Base-by-base conservation (phyloP, 2,888 invertebrate species). In the Nymphalis polychloros region DNA sequence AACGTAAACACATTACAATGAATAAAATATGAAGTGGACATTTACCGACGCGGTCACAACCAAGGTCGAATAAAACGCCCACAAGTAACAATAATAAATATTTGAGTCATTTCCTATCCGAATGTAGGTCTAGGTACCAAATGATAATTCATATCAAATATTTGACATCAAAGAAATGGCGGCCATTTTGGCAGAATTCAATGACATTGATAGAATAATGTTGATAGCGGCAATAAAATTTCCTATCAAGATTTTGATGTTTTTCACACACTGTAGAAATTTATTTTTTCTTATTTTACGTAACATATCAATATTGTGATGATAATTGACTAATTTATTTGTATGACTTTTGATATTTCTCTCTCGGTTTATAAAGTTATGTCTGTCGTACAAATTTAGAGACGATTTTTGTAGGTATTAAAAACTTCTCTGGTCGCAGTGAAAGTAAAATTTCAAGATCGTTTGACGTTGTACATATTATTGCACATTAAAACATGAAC, bases 51-150 rank as follows among this genome's bases (percentile, higher is more conserved):
- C 80, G 76, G 78, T 79, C 78, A 79, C 69, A n/a, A 50, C 74
- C 87, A 89, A 89, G 89, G 89, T 84, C 75, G 72, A 66, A 75
- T 41, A 10, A 27, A 73, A 77, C 87, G 78, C 89, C 87, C 82
- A 87, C 89, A 63, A 68, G 64, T 70, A 69, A 74, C 75, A 79
- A 83, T 80, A 82, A 84, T 81, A 82, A 75, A 83, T 84, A 82
- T 84, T 84, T 79, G 80, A 81, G 73, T 82, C 82, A 81, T 83
- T 87, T 87, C 87, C 87, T 87, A 79, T 65, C 72, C 74, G 71
- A 76, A 80, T 78, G 71, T 79, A 75, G 80, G 78, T 82, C 80
- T 83, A 79, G 79, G 75, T 77, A 69, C 64, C 59, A 20, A 46
- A 46, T 19, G 50, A 64, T 69, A 72, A 63, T 63, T 69, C 67